A percentile compares a stretch with the other conserved stretches of the same genome.
Evolutionary conservation across 1,140 invertebrate species (phyloP).

Genomic region (Philotrypesis tridentata): DNA sequence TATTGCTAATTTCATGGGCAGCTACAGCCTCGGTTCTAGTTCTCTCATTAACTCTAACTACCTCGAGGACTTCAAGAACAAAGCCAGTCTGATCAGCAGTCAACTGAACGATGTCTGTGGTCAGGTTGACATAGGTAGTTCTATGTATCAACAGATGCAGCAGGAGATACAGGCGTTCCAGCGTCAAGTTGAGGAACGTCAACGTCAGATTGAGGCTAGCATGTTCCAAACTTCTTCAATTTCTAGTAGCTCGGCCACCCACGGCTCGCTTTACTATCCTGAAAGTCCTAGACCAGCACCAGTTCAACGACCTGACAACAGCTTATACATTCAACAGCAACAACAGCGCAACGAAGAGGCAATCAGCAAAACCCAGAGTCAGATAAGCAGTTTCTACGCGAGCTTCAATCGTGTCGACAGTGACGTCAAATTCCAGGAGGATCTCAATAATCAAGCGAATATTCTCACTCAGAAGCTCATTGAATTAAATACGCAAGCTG

Average conservation of each 20-base stretch:
- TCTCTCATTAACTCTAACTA: neutral
- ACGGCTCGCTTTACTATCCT: neutral
- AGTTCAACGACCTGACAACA: neutral
- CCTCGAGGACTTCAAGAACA: constrained; percentile 25
- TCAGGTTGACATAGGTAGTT: constrained; percentile 14
- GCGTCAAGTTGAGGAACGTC: constrained; percentile 15
- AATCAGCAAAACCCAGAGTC: neutral
- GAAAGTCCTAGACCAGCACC: neutral
- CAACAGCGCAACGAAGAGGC: constrained; percentile 4
- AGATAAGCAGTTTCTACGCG: constrained; percentile 1
- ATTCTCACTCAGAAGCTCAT: constrained; percentile 1
- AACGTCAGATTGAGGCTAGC: constrained; percentile 13
- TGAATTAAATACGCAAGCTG: neutral
- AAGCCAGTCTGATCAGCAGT: constrained; percentile 12
- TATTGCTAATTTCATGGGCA: constrained; percentile 42
- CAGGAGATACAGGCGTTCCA: constrained; percentile 18
- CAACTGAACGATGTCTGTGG: constrained; percentile 35
- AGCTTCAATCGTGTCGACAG: constrained; percentile 6
- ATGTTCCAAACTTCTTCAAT: neutral
- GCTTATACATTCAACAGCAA: neutral
- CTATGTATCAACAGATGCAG: constrained; percentile 35
- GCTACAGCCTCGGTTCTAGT: neutral
- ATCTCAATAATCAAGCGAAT: constrained; percentile 9
- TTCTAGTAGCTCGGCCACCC: neutral
- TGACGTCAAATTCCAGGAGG: neutral